Base-by-base conservation (phyloP, 2,113 vertebrate species). In the Urocynchramus pylzowi region DNA sequence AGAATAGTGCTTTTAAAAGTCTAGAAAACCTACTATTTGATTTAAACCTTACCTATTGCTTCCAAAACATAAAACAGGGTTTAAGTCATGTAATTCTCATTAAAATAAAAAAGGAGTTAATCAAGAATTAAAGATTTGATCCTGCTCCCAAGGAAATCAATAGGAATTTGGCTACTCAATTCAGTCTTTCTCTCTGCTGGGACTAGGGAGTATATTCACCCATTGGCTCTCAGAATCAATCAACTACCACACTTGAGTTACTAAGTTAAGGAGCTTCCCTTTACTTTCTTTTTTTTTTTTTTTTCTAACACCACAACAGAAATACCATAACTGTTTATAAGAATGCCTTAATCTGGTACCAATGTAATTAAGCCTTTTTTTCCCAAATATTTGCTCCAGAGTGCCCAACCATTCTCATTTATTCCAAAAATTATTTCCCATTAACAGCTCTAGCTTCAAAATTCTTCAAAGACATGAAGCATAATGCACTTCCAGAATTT, bases 11-110 rank as follows among this genome's bases (percentile, higher is more conserved):
- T 83, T 67, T 85, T 93, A 83, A 84, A 96, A 70, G 69, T 68
- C 81, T 79, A 97, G 60, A 81, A 95, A 93, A 92, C 20, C 45
- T 70, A 82, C 35, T 83, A 61, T 91, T 95, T 93, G 42, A 88
- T 94, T 95, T 90, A 88, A 96, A 93, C 27, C 41, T 77, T 67
- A 53, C 27, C 6, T 14, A 0, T 41, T 70, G 64, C 87, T 96
- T 95, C 85, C 85, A 96, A 96, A 93, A 76, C 50, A 80, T 76
- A 80, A 90, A 93, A 67, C 50, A 86, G 49, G 47, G 67, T 74
- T 76, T 80, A 94, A 93, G 59, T 93, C 90, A 95, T 10, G 12
- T 94, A 90, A 88, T 59, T 79, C 61, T 83, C 56, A 90, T 90
- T 92, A 95, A 93, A 96, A 90, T 31, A 1, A 44, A 81, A 53